A percentile compares a stretch with the other conserved stretches of the same genome.
These are phyloP conservation scores for Oxytorus armatus DNA, from an alignment of 2,888 invertebrate species.

Conservation along the genomic window DNA sequence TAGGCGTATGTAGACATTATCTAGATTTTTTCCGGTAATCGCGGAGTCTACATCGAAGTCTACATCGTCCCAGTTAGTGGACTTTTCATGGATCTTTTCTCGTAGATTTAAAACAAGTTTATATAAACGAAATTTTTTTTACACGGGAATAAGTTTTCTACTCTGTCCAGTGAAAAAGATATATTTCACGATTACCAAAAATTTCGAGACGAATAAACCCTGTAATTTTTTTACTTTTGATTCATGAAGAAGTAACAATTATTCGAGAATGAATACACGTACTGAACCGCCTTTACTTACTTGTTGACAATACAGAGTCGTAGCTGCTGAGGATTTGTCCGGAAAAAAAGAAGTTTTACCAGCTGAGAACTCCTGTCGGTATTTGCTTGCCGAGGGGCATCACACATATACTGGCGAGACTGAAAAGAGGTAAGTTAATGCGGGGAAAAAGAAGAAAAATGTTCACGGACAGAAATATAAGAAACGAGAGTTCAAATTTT, in stretches of 20 bases:
- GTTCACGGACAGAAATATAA: slow-evolving; percentile 15
- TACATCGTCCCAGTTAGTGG: too few relatives aligned
- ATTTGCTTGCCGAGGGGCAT: slow-evolving; percentile 7
- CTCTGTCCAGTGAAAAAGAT: too few relatives aligned
- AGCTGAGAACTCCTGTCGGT: not conserved
- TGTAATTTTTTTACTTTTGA: not conserved
- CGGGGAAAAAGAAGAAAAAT: not conserved
- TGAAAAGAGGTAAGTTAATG: not conserved
- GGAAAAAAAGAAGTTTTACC: slow-evolving; percentile 4
- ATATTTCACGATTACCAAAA: too few relatives aligned
- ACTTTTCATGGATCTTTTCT: too few relatives aligned
- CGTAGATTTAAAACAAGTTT: too few relatives aligned
- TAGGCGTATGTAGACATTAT: too few relatives aligned
- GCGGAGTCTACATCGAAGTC: too few relatives aligned
- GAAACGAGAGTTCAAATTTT: slow-evolving; percentile 13
- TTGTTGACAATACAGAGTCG: not conserved
- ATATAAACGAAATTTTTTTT: too few relatives aligned
- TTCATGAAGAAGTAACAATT: slow-evolving; percentile 11
- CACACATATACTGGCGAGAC: not conserved
- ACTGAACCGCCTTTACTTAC: not conserved
- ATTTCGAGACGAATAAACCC: not conserved
- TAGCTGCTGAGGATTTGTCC: not conserved
- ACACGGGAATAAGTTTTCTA: too few relatives aligned
- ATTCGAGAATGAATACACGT: not conserved
- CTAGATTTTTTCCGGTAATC: too few relatives aligned